Conservation (phyloP, 2,888 invertebrate species). For the Oligia strigilis region DNA sequence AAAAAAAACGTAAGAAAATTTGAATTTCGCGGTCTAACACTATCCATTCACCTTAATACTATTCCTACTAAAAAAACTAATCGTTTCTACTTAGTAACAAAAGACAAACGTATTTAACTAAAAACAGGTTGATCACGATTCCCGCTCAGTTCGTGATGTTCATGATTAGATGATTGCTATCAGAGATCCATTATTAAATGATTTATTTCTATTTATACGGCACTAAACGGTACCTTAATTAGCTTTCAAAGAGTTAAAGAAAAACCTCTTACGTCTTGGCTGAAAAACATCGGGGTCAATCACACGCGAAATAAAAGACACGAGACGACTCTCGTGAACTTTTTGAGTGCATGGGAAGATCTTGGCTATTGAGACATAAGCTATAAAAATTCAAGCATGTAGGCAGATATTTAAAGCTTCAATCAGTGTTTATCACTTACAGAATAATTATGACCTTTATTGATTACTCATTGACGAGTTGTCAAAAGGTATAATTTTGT, state of each 20-base stretch:
- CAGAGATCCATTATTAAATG: conserved; percentile 20
- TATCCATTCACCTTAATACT: not conserved
- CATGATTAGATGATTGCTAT: conserved; percentile 36
- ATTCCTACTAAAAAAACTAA: not conserved
- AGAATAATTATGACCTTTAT: not conserved
- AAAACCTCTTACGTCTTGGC: not conserved
- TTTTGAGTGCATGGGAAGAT: not conserved
- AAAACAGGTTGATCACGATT: conserved; percentile 49
- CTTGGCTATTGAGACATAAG: not conserved
- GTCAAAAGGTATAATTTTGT: not conserved
- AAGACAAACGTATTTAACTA: not conserved
- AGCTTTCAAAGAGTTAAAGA: conserved; percentile 10
- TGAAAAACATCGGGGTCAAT: not conserved
- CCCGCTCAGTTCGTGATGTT: conserved; percentile 40
- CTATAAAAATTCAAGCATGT: not conserved
- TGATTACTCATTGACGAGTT: not conserved
- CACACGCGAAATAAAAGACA: not conserved
- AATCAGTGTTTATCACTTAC: not conserved
- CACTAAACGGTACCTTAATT: conserved; percentile 27
- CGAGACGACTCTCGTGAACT: not conserved
- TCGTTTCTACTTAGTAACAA: not conserved
- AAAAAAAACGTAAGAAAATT: too few relatives aligned
- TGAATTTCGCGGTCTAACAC: too few relatives aligned
- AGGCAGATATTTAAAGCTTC: not conserved
- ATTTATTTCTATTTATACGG: conserved; percentile 25